Evolutionary conservation across 2,113 vertebrate species (phyloP).

Genomic region (Nansenia antarctica): DNA sequence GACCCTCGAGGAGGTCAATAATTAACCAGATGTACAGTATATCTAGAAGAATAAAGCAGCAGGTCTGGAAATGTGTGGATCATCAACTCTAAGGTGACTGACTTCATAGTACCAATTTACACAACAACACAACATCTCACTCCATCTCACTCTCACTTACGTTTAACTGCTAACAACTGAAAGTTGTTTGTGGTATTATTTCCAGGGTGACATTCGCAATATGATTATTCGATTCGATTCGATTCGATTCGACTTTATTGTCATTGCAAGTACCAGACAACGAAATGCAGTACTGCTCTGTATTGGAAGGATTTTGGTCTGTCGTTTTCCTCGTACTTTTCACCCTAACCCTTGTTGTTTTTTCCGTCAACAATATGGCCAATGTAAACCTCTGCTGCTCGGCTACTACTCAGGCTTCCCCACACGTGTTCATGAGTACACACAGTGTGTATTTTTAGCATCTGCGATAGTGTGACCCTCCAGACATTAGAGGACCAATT

Average conservation of each 20-base stretch:
- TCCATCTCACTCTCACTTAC: no score
- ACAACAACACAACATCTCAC: neutral
- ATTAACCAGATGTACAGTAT: slow-evolving; percentile 46
- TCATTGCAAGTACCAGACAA: neutral
- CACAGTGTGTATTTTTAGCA: slow-evolving; percentile 64
- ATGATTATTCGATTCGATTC: no score
- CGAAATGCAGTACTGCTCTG: neutral
- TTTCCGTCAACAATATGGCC: slow-evolving; percentile 52
- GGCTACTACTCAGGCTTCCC: slow-evolving; percentile 32
- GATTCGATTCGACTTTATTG: no score
- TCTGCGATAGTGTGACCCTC: slow-evolving; percentile 50
- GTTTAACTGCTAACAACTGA: neutral
- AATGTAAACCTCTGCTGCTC: slow-evolving; percentile 24
- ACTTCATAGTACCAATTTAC: neutral
- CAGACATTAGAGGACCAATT: slow-evolving; percentile 51
- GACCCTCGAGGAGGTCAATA: slow-evolving; percentile 54
- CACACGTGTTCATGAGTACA: slow-evolving; percentile 20
- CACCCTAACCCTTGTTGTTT: slow-evolving; percentile 37
- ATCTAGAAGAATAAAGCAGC: neutral
- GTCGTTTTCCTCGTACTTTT: slow-evolving; percentile 9
- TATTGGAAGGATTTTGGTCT: neutral
- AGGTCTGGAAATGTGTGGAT: neutral
- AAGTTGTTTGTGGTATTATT: neutral
- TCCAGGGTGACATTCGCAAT: neutral
- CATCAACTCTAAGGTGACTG: neutral